These are phyloP conservation scores for Drosophila quasianomalipes DNA, from an alignment of 2,888 invertebrate genomes.

Conservation along the genomic window DNA sequence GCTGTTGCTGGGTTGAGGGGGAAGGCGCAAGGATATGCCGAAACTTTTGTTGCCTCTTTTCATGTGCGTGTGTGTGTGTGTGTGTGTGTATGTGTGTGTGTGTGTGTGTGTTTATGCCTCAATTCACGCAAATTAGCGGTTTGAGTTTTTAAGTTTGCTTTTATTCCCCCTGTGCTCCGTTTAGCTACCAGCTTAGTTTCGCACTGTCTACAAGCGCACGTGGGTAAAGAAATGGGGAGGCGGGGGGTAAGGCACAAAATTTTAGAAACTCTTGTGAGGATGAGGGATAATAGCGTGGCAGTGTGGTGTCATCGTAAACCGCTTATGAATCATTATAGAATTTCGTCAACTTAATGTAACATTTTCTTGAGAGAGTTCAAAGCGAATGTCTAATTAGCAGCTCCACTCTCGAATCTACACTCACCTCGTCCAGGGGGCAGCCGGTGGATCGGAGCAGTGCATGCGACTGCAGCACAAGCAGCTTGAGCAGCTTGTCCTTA, in stretches of 20 bases:
- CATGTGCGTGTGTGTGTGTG: constrained; percentile 9
- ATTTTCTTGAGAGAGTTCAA: constrained; percentile 72
- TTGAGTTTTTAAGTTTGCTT: constrained; percentile 59
- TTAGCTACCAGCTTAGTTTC: constrained; percentile 36
- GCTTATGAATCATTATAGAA: constrained; percentile 79
- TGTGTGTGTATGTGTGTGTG: constrained; percentile 12
- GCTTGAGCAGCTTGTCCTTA: constrained; percentile 95
- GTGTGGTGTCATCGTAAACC: constrained; percentile 63
- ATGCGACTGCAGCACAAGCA: constrained; percentile 95
- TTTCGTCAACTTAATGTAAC: constrained; percentile 61
- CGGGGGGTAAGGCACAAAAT: constrained; percentile 42
- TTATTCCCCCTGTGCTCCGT: background rate
- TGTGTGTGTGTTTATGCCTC: constrained; percentile 52
- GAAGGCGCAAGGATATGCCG: constrained; percentile 31
- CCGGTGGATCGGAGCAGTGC: constrained; percentile 94
- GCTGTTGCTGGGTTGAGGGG: constrained; percentile 4
- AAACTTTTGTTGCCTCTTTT: constrained; percentile 51
- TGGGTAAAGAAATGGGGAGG: background rate
- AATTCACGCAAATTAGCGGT: constrained; percentile 75
- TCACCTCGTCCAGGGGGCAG: constrained; percentile 97
- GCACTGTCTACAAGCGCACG: constrained; percentile 14
- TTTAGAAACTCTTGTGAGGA: constrained; percentile 53
- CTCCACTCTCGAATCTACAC: constrained; percentile 59
- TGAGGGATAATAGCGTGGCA: constrained; percentile 35
- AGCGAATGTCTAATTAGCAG: constrained; percentile 80